Base-by-base conservation (phyloP, 2,888 invertebrate species). In the Nomada hirtipes region DNA sequence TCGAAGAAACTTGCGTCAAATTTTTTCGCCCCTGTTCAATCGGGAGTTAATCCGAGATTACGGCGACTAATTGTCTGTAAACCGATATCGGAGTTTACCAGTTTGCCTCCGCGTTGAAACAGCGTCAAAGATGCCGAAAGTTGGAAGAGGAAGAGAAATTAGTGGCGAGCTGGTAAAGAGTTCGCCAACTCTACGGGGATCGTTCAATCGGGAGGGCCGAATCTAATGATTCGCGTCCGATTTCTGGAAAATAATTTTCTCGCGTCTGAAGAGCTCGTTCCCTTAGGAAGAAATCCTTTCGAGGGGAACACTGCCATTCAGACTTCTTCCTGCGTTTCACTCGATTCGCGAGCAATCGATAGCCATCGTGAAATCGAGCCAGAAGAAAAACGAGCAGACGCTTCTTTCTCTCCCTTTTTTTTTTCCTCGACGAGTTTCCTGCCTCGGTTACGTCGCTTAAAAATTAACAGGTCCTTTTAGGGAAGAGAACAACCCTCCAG, bases 191-290 rank as follows among this genome's bases (percentile, higher is more conserved):
- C 53, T 15, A 26, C 10, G 26, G 44, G 59, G 53, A 44, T 15
- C 44, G 77, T 55, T 61, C 53, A 55, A 50, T 55, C 53, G 47
- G 26, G 18, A 20, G 3, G 55, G 2, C 15, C 29, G 59, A 36
- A 36, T 47, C 61, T 78, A 78, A 77, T 52, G 79, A 67, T 63
- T 77, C 69, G 67, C 78, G 60, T 76, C 67, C 71, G 79, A 72
- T 79, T 68, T 69, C 72, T 64, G 61, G 61, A 73, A 65, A 73
- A 81, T 79, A 73, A 79, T 69, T 79, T 79, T 79, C 81, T 79
- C 67, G 72, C 79, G 50, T 78, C 70, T 69, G 59, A 29, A 70
- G 78, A 61, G 70, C 29, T 44, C 65, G 36, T 55, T 20, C 61
- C 63, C 57, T 29, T 13, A 42, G 65, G 67, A 55, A 20, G 47